Conservation (phyloP, 2,113 vertebrate species). For the Corynorhinus townsendii region DNA sequence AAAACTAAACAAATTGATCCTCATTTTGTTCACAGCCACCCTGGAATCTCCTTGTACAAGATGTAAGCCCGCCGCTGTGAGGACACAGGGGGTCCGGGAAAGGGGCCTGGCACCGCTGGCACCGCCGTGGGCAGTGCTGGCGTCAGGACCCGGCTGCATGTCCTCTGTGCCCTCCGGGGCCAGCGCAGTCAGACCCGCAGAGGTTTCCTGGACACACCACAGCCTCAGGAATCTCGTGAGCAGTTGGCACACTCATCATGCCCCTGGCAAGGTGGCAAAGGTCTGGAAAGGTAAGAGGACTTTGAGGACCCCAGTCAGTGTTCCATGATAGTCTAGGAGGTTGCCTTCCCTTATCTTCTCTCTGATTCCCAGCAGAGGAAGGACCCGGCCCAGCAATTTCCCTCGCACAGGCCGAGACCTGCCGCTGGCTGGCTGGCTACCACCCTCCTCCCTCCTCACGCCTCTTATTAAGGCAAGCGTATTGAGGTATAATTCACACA, state of each 20-base stretch:
- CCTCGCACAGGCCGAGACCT: not conserved
- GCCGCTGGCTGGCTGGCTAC: accelerated
- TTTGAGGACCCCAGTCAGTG: not conserved
- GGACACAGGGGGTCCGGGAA: no score
- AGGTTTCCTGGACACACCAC: not conserved
- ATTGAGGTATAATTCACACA: not conserved
- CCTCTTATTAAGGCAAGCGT: not conserved
- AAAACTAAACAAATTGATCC: not conserved
- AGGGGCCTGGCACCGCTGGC: accelerated
- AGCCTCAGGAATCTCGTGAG: not conserved
- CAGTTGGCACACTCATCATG: accelerated
- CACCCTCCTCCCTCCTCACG: not conserved
- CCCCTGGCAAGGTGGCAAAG: not conserved
- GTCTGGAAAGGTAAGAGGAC: not conserved
- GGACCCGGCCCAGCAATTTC: no score
- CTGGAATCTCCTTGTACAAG: not conserved
- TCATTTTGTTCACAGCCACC: not conserved
- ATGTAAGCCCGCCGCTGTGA: accelerated
- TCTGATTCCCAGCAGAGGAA: accelerated
- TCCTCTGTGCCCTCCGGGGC: accelerated
- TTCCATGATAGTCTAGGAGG: not conserved
- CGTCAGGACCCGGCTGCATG: not conserved
- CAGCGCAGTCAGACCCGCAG: accelerated
- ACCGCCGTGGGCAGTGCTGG: accelerated
- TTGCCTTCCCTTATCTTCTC: not conserved